phyloP scores from a whole-genome alignment of 2,113 vertebrate genomes.

The Gadus chalcogrammus region DNA sequence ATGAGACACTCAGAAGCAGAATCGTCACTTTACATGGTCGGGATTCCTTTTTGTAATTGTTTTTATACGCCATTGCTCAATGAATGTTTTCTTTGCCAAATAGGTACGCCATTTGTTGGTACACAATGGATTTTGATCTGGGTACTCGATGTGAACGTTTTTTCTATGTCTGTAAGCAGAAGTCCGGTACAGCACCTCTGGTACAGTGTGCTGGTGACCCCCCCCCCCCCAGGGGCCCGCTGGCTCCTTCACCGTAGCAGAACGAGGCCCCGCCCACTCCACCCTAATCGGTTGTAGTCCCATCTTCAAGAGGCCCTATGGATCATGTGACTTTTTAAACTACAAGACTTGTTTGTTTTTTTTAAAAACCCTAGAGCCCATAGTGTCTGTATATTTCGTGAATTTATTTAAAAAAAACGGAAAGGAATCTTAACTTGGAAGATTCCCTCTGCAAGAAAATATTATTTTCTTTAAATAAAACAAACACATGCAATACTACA shows the following conservation, averaged over 20 bases:
- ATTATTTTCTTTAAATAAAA: constrained; percentile 28
- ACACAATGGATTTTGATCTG: constrained; percentile 18
- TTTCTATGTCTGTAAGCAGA: constrained; percentile 23
- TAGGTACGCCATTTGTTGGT: constrained; percentile 60
- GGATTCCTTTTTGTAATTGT: constrained; percentile 28
- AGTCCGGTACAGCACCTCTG: too few species aligned
- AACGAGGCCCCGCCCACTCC: too few species aligned
- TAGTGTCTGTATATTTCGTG: constrained; percentile 68
- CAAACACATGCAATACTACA: constrained; percentile 54
- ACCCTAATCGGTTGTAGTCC: too few species aligned
- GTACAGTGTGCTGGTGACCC: too few species aligned
- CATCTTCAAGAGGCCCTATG: too few species aligned
- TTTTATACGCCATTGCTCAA: constrained; percentile 33
- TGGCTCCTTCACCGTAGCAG: too few species aligned
- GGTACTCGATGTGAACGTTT: constrained; percentile 30
- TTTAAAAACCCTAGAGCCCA: constrained; percentile 23
- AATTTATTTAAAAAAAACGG: constrained; percentile 50
- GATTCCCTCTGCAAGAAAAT: background rate
- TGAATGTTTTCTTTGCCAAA: constrained; percentile 68
- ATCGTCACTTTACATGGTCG: constrained; percentile 42
- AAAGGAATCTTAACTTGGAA: background rate
- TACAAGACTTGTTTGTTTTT: constrained; percentile 9
- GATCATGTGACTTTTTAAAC: too few species aligned
- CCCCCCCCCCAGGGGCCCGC: too few species aligned
- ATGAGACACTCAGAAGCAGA: background rate